Percentiles rank a stretch among this genome's conserved stretches.
These are phyloP conservation scores for Cremastobaeus sp. DNA, from an alignment of 2,888 invertebrate species.

Conservation along the genomic window DNA sequence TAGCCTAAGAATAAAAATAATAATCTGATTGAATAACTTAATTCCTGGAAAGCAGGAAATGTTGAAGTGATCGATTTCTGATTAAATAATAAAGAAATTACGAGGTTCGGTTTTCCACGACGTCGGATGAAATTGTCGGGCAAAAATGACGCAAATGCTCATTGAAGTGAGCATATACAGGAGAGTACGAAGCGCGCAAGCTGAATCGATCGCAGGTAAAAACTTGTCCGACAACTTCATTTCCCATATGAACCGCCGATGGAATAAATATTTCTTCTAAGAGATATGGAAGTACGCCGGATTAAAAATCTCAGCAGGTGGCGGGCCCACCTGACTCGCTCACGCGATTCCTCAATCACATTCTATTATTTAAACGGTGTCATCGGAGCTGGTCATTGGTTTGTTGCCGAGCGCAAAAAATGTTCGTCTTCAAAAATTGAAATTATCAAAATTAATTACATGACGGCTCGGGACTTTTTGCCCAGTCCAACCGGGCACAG, in stretches of 20 bases:
- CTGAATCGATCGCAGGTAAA: constrained; percentile 50
- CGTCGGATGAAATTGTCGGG: constrained; percentile 32
- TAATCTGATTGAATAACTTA: constrained; percentile 22
- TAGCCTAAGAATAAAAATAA: no score
- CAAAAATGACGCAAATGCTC: constrained; percentile 51
- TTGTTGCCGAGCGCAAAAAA: constrained; percentile 14
- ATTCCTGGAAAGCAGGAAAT: constrained; percentile 29
- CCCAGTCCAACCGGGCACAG: no score
- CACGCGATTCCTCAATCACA: constrained; percentile 53
- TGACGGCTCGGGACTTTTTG: constrained; percentile 43
- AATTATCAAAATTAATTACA: constrained; percentile 53
- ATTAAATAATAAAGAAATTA: constrained; percentile 55
- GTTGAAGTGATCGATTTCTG: constrained; percentile 31
- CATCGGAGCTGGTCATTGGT: constrained; percentile 29
- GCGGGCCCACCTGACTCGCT: constrained; percentile 58
- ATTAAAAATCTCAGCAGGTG: constrained; percentile 61
- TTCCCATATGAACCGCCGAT: constrained; percentile 54
- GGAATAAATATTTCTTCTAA: constrained; percentile 52
- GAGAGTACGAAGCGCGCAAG: constrained; percentile 24
- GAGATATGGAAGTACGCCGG: constrained; percentile 55
- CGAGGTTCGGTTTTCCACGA: constrained; percentile 45
- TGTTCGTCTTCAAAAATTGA: constrained; percentile 50
- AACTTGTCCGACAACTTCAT: constrained; percentile 59
- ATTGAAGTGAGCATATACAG: constrained; percentile 28
- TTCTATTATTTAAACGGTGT: constrained; percentile 56